Evolutionary conservation across 2,888 invertebrate species (phyloP).

Genomic region (Lepidocyrtinus sp.): DNA sequence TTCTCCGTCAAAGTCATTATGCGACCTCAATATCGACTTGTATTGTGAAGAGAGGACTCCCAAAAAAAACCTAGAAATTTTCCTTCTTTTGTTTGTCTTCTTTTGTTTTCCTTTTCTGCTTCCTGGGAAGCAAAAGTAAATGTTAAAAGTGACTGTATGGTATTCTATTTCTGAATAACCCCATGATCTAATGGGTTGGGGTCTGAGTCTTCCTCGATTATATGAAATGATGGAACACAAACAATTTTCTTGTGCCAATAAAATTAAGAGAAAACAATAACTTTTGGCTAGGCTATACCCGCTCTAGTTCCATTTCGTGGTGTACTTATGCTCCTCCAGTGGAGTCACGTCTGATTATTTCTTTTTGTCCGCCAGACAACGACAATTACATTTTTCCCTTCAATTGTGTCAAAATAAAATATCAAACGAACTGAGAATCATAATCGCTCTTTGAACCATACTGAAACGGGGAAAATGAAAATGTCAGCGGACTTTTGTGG

Average conservation of each 20-base stretch:
- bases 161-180: conserved; percentile 1
- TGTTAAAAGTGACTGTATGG: not conserved
- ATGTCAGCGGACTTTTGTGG: too few relatives aligned
- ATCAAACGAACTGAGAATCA: not conserved
- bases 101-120: conserved; percentile 5
- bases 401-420: conserved; percentile 27
- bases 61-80: not conserved
- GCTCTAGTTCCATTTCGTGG: not conserved
- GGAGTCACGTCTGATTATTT: not conserved
- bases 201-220: not conserved
- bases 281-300: not conserved
- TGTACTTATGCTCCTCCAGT: not conserved
- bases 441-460: not conserved
- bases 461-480: not conserved
- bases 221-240: not conserved
- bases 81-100: conserved; percentile 17
- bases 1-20: not conserved
- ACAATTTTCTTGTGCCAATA: conserved; percentile 18
- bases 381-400: conserved; percentile 43
- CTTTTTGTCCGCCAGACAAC: conserved; percentile 3
- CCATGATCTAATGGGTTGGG: not conserved
- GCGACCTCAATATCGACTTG: not conserved
- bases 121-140: not conserved
- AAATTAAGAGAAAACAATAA: conserved; percentile 13
- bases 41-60: not conserved